Evolutionary conservation across 2,113 vertebrate genomes (phyloP).

Genomic region (Podarcis raffonei): DNA sequence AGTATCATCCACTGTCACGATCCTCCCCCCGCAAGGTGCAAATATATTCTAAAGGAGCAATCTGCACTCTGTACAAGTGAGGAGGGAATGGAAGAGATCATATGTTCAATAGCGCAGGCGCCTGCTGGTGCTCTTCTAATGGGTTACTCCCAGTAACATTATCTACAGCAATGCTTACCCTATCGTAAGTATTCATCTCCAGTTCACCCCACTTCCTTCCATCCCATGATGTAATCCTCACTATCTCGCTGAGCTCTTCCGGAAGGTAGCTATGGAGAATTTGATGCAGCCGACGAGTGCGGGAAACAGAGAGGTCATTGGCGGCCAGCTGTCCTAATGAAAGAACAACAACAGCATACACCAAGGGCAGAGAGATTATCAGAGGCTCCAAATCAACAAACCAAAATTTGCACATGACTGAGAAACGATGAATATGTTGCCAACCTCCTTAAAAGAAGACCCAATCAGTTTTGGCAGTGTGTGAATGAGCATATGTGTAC

Average conservation of each 20-base stretch:
- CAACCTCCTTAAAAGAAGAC: background rate
- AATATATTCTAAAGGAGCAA: background rate
- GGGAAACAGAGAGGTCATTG: slow-evolving; percentile 86
- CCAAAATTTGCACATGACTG: background rate
- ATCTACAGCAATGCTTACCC: slow-evolving; percentile 73
- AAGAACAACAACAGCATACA: background rate
- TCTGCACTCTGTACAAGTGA: background rate
- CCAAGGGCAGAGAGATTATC: background rate
- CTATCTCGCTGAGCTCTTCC: slow-evolving; percentile 64
- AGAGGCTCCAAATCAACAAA: background rate
- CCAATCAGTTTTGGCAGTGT: background rate
- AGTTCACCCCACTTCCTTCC: slow-evolving; percentile 86
- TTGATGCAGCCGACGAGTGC: slow-evolving; percentile 78
- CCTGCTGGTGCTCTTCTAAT: background rate
- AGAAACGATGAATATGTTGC: background rate
- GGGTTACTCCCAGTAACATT: background rate
- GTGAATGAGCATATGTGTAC: no score
- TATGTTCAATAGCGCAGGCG: background rate
- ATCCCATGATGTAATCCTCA: slow-evolving; percentile 83
- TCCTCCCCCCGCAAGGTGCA: background rate
- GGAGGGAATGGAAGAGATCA: background rate
- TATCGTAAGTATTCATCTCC: slow-evolving; percentile 83
- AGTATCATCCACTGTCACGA: no score
- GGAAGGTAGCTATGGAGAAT: slow-evolving; percentile 86
- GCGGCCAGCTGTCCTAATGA: slow-evolving; percentile 82